A percentile compares a stretch with the other conserved stretches of the same genome.
Conservation (phyloP, 2,113 vertebrate genomes). For the Recurvirostra avosetta region DNA sequence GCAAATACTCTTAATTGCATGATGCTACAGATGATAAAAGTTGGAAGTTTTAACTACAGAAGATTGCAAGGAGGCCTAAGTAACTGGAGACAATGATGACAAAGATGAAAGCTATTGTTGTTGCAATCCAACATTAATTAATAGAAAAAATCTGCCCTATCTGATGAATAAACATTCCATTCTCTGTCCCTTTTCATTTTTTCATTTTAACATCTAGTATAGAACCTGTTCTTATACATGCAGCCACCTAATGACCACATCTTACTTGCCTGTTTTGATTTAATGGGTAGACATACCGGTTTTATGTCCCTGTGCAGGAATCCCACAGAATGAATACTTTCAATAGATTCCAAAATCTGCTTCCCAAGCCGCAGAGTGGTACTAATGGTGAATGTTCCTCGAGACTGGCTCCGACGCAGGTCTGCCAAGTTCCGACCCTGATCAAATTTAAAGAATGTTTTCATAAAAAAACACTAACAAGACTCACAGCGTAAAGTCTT, state of each 20-base stretch:
- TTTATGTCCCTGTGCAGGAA: constrained; percentile 98
- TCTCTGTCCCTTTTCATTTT: neutral
- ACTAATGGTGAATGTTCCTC: constrained; percentile 94
- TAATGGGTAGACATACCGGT: constrained; percentile 79
- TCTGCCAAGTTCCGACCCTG: constrained; percentile 98
- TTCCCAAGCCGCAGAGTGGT: constrained; percentile 92
- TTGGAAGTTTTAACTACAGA: neutral
- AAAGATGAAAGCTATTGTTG: neutral
- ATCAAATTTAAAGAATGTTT: neutral
- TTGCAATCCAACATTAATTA: neutral
- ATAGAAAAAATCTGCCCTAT: neutral
- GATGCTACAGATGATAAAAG: neutral
- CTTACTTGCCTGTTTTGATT: neutral
- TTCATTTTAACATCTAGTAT: neutral
- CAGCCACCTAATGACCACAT: neutral
- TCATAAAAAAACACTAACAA: neutral
- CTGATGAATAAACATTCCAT: neutral
- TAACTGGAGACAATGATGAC: neutral
- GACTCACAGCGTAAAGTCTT: neutral
- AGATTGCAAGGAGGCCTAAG: neutral
- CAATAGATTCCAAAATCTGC: constrained; percentile 96
- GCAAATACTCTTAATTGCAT: neutral
- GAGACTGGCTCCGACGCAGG: constrained; percentile 90
- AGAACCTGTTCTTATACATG: neutral
- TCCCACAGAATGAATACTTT: constrained; percentile 98